These are phyloP conservation scores for Telmatherina bonti DNA, from an alignment of 2,797 vertebrate genomes.

Conservation along the genomic window DNA sequence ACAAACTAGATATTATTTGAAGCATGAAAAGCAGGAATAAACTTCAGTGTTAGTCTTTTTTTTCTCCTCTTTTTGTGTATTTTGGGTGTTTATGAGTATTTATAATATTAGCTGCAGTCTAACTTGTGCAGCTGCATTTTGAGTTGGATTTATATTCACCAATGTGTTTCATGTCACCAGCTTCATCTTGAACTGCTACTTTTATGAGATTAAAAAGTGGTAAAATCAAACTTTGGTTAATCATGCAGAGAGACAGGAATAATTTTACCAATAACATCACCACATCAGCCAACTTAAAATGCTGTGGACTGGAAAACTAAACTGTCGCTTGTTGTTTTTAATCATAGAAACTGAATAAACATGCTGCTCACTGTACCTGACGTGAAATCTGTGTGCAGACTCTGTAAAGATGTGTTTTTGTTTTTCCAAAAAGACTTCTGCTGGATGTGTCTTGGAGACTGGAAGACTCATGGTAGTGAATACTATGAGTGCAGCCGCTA, in stretches of 20 bases:
- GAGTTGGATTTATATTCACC: neutral
- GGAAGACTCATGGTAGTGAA: conserved; percentile 99
- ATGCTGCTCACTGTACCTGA: neutral
- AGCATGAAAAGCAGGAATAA: neutral
- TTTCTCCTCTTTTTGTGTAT: too few species aligned
- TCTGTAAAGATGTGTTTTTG: conserved; percentile 14
- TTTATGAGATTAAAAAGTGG: neutral
- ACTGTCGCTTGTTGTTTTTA: neutral
- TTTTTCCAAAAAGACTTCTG: conserved; percentile 90
- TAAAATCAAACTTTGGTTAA: conserved; percentile 5
- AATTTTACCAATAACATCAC: neutral
- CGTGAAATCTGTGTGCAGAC: neutral
- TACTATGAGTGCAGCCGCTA: conserved; percentile 99
- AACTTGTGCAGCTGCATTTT: neutral
- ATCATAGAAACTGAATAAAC: neutral
- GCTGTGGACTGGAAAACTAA: neutral
- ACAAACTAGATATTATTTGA: neutral
- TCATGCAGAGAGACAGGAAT: neutral
- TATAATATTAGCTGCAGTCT: neutral
- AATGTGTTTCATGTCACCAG: neutral
- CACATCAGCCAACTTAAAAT: neutral
- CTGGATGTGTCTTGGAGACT: conserved; percentile 99
- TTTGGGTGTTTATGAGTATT: neutral
- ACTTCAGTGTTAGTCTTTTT: neutral
- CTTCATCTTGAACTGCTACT: neutral